These are phyloP conservation scores for Hypotaenidia okinawae DNA, from an alignment of 2,797 vertebrate species.

Conservation along the genomic window DNA sequence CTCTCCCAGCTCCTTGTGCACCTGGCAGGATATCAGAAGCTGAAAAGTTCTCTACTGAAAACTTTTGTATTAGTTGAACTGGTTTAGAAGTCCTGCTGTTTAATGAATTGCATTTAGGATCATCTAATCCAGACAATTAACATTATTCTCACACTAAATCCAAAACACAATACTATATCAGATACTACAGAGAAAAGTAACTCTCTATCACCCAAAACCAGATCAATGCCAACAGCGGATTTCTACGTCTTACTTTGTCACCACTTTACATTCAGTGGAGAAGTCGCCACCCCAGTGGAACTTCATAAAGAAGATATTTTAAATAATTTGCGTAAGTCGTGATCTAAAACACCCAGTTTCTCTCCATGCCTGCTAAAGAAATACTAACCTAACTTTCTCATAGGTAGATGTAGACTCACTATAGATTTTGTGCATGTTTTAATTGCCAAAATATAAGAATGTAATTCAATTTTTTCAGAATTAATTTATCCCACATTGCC, in stretches of 20 bases:
- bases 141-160: no score
- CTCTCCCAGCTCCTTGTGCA: no score
- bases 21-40: no score
- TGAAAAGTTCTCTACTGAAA: no score
- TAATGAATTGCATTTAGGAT: no score
- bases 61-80: no score
- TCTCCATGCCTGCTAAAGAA: background rate
- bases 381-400: background rate
- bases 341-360: background rate
- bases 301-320: background rate
- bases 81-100: no score
- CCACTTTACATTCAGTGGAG: background rate
- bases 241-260: background rate
- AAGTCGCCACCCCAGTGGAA: background rate
- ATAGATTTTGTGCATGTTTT: background rate
- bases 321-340: background rate
- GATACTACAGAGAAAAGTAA: no score
- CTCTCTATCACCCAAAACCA: no score
- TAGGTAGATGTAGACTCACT: background rate
- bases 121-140: no score
- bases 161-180: no score
- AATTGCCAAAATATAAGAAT: background rate
- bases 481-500: background rate
- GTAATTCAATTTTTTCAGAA: background rate
- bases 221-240: background rate